phyloP scores from a whole-genome alignment of 2,888 invertebrate species.

The Platycheirus albimanus region DNA sequence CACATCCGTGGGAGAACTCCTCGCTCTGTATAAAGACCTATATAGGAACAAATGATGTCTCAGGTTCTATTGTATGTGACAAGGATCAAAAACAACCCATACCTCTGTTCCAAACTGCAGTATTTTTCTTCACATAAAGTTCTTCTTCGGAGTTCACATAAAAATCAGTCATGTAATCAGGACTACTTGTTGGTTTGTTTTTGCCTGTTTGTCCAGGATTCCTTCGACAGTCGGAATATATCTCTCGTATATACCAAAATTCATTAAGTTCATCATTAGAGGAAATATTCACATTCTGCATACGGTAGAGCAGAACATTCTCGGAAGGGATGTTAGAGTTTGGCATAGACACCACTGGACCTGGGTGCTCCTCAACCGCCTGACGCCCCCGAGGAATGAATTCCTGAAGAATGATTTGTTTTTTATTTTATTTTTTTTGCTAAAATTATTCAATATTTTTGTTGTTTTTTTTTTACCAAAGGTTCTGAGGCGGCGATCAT shows the following conservation, averaged over 20 bases:
- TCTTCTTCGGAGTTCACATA: conserved; percentile 89
- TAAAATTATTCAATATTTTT: background rate
- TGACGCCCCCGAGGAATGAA: conserved; percentile 94
- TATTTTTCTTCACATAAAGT: conserved; percentile 92
- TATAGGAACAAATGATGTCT: background rate
- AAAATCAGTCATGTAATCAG: conserved; percentile 80
- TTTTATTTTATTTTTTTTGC: background rate
- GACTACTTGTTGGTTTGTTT: conserved; percentile 68
- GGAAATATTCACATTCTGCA: conserved; percentile 90
- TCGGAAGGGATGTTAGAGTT: conserved; percentile 84
- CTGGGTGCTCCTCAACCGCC: conserved; percentile 90
- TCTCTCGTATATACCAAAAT: conserved; percentile 85
- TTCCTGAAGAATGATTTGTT: conserved; percentile 84
- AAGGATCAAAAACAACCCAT: conserved; percentile 17
- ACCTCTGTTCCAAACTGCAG: conserved; percentile 92
- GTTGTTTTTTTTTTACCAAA: conserved; percentile 86
- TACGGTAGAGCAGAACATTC: conserved; percentile 87
- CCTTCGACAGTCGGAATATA: conserved; percentile 83
- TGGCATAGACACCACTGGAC: conserved; percentile 85
- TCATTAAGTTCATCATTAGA: conserved; percentile 84
- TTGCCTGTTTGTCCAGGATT: conserved; percentile 57
- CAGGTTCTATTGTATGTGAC: no score
- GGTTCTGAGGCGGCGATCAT: conserved; percentile 97
- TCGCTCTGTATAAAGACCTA: conserved; percentile 77
- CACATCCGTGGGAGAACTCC: conserved; percentile 82